Percentiles rank a stretch among this genome's conserved stretches.
phyloP scores from a whole-genome alignment of 2,797 vertebrate genomes.

The Artibeus jamaicensis region DNA sequence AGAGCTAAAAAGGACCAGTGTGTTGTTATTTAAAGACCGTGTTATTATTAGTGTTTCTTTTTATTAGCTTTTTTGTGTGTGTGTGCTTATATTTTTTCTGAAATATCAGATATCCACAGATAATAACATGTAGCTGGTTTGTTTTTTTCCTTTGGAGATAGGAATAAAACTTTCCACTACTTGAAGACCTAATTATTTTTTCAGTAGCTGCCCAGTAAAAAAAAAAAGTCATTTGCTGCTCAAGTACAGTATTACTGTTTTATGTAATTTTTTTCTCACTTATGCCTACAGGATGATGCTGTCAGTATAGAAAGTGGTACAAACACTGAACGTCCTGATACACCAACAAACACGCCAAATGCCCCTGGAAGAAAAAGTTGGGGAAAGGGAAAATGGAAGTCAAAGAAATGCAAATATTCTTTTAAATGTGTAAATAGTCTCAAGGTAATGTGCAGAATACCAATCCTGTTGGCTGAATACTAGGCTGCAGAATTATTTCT shows the following conservation, averaged over 20 bases:
- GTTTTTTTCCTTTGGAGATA: constrained; percentile 19
- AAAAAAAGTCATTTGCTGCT: constrained; percentile 21
- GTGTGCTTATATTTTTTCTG: neutral
- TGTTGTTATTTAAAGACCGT: neutral
- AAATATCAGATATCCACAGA: neutral
- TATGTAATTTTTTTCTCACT: constrained; percentile 43
- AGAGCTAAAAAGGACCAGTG: neutral
- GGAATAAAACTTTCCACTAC: neutral
- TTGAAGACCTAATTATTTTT: constrained; percentile 24
- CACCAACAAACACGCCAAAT: constrained; percentile 96
- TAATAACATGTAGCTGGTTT: neutral
- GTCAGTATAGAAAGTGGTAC: constrained; percentile 96
- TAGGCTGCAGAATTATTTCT: neutral
- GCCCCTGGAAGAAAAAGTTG: constrained; percentile 96
- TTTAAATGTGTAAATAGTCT: constrained; percentile 99
- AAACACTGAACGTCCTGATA: constrained; percentile 95
- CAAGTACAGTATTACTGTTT: neutral
- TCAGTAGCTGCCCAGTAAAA: neutral
- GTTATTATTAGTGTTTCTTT: neutral
- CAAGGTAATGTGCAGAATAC: constrained; percentile 86
- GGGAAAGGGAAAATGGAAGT: constrained; percentile 99
- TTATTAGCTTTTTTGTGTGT: neutral
- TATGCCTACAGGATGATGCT: constrained; percentile 91
- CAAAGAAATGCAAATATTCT: constrained; percentile 98
- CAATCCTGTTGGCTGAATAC: neutral